Conservation (phyloP, 64 coral and sea anemone genomes). For the Montipora capricornis region DNA sequence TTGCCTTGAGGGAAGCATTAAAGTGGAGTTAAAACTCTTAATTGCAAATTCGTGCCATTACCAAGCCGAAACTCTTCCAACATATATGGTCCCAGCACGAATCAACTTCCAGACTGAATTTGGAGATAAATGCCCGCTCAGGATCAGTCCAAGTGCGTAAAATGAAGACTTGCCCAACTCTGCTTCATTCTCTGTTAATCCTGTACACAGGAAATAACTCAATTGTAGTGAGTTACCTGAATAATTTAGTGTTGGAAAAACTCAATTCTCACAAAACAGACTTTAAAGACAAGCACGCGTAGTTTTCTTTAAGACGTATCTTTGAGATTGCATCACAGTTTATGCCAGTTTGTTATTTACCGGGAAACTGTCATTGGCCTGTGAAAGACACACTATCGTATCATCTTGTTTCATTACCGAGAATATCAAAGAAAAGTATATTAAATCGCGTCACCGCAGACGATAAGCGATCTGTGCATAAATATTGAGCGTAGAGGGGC, state of each 20-base stretch:
- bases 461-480: too few species aligned
- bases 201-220: too few species aligned
- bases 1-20: not conserved
- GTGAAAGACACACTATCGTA: too few species aligned
- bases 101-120: not conserved
- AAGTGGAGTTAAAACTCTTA: not conserved
- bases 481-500: too few species aligned
- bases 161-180: not conserved
- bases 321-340: not conserved
- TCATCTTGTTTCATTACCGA: too few species aligned
- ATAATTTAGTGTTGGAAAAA: constrained; percentile 17
- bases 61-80: not conserved
- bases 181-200: too few species aligned
- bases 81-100: not conserved
- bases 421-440: too few species aligned
- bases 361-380: too few species aligned
- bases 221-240: not conserved
- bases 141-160: not conserved
- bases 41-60: not conserved
- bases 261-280: not conserved
- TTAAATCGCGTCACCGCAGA: too few species aligned
- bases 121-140: not conserved
- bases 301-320: not conserved
- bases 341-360: not conserved
- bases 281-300: not conserved